A percentile compares a stretch with the other conserved stretches of the same genome.
Evolutionary conservation across 2,888 invertebrate genomes (phyloP).

Genomic region (Chymomyza caudatula): DNA sequence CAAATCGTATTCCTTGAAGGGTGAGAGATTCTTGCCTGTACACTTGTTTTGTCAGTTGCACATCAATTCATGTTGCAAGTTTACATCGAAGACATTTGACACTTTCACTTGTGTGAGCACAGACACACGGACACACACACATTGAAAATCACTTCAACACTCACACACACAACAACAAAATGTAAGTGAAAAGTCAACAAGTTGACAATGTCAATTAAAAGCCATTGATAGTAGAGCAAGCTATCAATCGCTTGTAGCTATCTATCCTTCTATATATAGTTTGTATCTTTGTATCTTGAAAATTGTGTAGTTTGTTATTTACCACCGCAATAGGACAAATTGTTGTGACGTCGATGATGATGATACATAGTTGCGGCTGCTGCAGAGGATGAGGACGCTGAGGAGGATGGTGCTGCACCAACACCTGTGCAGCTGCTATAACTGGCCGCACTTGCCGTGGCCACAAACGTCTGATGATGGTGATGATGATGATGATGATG

Average conservation of each 20-base stretch:
- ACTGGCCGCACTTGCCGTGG: slow-evolving; percentile 60
- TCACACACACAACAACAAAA: slow-evolving; percentile 1
- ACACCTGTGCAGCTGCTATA: slow-evolving; percentile 54
- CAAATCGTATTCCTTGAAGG: neutral
- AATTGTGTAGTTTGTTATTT: slow-evolving; percentile 56
- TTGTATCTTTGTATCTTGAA: slow-evolving; percentile 14
- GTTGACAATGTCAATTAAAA: slow-evolving; percentile 40
- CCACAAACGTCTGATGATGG: slow-evolving; percentile 69
- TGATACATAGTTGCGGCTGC: slow-evolving; percentile 74
- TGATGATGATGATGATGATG: slow-evolving; percentile 69
- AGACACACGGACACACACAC: neutral
- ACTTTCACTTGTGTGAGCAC: slow-evolving; percentile 28
- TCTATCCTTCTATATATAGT: neutral
- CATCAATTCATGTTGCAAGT: slow-evolving; percentile 10
- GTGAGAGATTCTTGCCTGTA: neutral
- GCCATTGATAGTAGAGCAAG: slow-evolving; percentile 40
- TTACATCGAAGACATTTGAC: slow-evolving; percentile 40
- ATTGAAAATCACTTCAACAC: neutral
- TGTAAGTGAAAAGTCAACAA: neutral
- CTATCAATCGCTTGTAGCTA: neutral
- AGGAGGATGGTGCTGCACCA: neutral
- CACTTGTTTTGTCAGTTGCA: neutral
- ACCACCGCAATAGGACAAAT: slow-evolving; percentile 78
- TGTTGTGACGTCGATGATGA: slow-evolving; percentile 77
- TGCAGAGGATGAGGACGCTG: slow-evolving; percentile 25